Base-by-base conservation (phyloP, 2,888 invertebrate genomes). In the Meiosimyza platycephala region DNA sequence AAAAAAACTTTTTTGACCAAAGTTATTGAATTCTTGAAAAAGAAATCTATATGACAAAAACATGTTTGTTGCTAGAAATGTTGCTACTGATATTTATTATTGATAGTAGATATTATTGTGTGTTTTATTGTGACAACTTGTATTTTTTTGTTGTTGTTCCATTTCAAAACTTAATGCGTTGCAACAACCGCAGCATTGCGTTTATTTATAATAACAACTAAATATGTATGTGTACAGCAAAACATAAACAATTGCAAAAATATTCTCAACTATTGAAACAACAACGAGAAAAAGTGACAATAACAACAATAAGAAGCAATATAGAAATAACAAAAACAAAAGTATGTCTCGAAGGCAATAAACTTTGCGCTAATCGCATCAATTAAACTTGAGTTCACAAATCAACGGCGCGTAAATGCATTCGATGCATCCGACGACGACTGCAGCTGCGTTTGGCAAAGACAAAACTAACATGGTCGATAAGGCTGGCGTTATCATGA, bases 301-400 rank as follows among this genome's bases (percentile, higher is more conserved):
- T 3, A 55, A 11, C 18, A 22, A 57, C 13, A 47, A 55, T 33
- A 57, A 59, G 51, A 60, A 69, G n/a, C 15, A 15, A 52, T n/a
- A 28, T 9, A 16, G 12, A 54, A 60, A 22, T 28, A 33, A 12
- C 15, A n/a, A 28, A 48, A 11, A 51, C 50, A 55, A 59, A 69
- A 69, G 69, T 69, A 69, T 69, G 69, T 69, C 69, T 69, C 69
- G 69, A 60, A 62, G 69, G 69, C 69, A 69, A 69, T 69, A 69
- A 69, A 69, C 69, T 69, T 62, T 69, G 50, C 40, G 59, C 52
- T 69, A 60, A 69, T 69, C 69, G 69, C 69, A 62, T 69, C 60
- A 69, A 60, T 60, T 69, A 60, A 60, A 60, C 69, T 69, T 60
- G 60, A 69, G 69, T 69, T 60, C 69, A 69, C 69, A 69, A 69